These are phyloP conservation scores for Drosophila birchii DNA, from an alignment of 2,888 invertebrate species.

Conservation along the genomic window DNA sequence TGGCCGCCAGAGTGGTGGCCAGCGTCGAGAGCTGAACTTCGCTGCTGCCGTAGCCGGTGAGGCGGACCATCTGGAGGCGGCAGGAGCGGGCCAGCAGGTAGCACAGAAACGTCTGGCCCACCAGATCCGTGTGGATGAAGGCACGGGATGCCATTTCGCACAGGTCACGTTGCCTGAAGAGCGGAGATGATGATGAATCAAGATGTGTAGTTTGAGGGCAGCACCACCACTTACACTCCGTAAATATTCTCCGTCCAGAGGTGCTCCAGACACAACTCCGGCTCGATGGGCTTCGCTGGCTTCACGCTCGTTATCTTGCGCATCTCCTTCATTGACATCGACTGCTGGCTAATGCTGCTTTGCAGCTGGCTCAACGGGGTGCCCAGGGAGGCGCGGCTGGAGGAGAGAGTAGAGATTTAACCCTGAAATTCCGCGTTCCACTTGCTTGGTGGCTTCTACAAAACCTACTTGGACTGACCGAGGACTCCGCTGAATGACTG, in stretches of 20 bases:
- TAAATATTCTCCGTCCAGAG: slow-evolving; percentile 92
- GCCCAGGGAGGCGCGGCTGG: slow-evolving; percentile 81
- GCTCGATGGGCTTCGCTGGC: slow-evolving; percentile 90
- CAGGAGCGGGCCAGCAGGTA: slow-evolving; percentile 87
- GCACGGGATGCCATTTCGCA: slow-evolving; percentile 89
- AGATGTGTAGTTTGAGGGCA: neutral
- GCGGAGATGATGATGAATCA: neutral
- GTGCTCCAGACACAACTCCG: slow-evolving; percentile 94
- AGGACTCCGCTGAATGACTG: slow-evolving; percentile 79
- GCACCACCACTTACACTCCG: slow-evolving; percentile 84
- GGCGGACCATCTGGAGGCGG: slow-evolving; percentile 85
- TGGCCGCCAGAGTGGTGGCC: slow-evolving; percentile 90
- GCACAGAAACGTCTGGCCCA: slow-evolving; percentile 93
- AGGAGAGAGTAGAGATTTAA: neutral
- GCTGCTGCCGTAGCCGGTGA: slow-evolving; percentile 87
- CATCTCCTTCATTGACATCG: slow-evolving; percentile 83
- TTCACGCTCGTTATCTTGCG: slow-evolving; percentile 85
- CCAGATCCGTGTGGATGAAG: slow-evolving; percentile 93
- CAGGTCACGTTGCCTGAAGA: slow-evolving; percentile 84
- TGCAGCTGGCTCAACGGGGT: slow-evolving; percentile 83
- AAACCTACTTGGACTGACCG: slow-evolving; percentile 79
- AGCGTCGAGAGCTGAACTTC: slow-evolving; percentile 91
- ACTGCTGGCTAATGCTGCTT: slow-evolving; percentile 81
- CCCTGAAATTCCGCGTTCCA: neutral
- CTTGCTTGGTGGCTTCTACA: neutral